Base-by-base conservation (phyloP, 2,113 vertebrate genomes). In the Percina caprodes region DNA sequence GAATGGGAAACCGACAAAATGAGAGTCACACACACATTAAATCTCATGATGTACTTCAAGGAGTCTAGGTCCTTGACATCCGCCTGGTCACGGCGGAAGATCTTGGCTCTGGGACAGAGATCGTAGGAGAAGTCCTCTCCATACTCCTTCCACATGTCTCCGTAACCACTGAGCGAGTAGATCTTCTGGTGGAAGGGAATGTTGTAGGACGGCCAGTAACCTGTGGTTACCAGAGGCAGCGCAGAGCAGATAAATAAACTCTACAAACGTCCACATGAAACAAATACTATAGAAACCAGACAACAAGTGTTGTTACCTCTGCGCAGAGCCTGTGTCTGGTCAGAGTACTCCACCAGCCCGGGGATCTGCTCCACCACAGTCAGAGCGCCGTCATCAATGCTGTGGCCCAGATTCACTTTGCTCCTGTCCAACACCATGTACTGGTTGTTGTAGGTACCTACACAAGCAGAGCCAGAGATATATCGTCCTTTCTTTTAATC, bases 151-250 rank as follows among this genome's bases (percentile, higher is more conserved):
- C 96, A 96, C 0, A 97, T 94, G n/a, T 93, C 3, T 0, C 76
- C 75, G 13, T 99, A 99, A 3, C 97, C 98, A 11, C 98, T 99
- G 90, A 95, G 91, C 33, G 74, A 88, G 92, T 97, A 99, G 91
- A 97, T 96, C 49, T 88, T 95, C 61, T 86, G 69, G 87, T 99
- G 97, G 91, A 98, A 99, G 65, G 98, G 98, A n/a, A 99, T 83
- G 35, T 99, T 99, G 87, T 98, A 99, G 56, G 98, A 99, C 2
- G 98, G 96, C 98, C 98, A 99, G 65, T 97, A 97, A 80, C 97
- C 97, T 99, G 92, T 10, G 1, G 16, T 13, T 26, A 71, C 23
- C 21, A 30, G 46, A 51, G 19, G 35, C 42, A 2, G 16, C 9
- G 9, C 16, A 18, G 0, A 6, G 14, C 19, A 18, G 0, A 6